These are phyloP conservation scores for Silvanus unidentatus DNA, from an alignment of 2,888 invertebrate species.

Conservation along the genomic window DNA sequence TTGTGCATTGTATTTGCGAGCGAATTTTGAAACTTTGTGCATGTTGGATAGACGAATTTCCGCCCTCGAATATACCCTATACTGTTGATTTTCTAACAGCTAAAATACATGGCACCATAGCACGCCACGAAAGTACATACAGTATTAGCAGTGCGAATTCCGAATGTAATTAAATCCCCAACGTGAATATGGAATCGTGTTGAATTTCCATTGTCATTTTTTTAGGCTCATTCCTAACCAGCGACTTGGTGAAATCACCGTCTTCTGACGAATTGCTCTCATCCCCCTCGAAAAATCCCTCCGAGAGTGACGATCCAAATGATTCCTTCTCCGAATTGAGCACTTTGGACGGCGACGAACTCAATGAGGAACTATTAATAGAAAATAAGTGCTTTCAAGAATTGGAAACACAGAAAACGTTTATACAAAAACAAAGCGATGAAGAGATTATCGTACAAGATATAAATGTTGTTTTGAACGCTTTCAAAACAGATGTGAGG, in stretches of 20 bases:
- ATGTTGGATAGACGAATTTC: slow-evolving; percentile 55
- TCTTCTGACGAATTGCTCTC: slow-evolving; percentile 22
- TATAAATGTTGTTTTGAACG: slow-evolving; percentile 43
- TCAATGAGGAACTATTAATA: slow-evolving; percentile 45
- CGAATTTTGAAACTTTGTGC: slow-evolving; percentile 66
- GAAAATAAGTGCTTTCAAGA: slow-evolving; percentile 53
- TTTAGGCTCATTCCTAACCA: slow-evolving; percentile 27
- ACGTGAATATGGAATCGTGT: too few relatives aligned
- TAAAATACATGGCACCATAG: slow-evolving; percentile 32
- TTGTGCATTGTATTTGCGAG: slow-evolving; percentile 73
- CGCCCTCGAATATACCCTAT: slow-evolving; percentile 52
- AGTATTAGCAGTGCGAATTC: slow-evolving; percentile 35
- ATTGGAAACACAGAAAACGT: slow-evolving; percentile 46
- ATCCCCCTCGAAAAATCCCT: slow-evolving; percentile 36
- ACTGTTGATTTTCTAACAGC: slow-evolving; percentile 53
- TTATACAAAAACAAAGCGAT: slow-evolving; percentile 30
- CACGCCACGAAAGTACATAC: slow-evolving; percentile 37
- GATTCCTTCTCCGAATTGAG: slow-evolving; percentile 35
- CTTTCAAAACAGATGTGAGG: slow-evolving; percentile 55
- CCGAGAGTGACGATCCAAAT: slow-evolving; percentile 34
- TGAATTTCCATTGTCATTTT: too few relatives aligned
- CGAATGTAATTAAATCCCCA: slow-evolving; percentile 39
- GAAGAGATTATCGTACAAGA: slow-evolving; percentile 32
- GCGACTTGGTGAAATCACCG: slow-evolving; percentile 28
- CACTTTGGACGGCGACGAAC: slow-evolving; percentile 46